Evolutionary conservation across 2,113 vertebrate genomes (phyloP).

Genomic region (Gadus macrocephalus): DNA sequence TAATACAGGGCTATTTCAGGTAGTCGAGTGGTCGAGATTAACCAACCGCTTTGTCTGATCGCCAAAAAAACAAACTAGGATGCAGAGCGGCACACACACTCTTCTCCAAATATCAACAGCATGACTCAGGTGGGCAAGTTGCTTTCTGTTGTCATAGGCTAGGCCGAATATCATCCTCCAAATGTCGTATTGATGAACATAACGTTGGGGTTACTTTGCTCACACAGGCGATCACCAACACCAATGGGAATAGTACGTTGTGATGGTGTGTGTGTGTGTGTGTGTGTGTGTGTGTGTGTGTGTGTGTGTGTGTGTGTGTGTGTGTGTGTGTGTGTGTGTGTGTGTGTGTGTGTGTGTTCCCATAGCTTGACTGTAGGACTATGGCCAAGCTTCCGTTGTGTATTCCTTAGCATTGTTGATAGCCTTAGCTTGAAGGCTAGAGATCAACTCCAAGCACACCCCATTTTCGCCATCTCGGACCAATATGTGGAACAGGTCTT

Average conservation of each 20-base stretch:
- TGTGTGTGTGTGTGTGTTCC: neutral
- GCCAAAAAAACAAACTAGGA: slow-evolving; percentile 10
- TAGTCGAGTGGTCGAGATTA: neutral
- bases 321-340: neutral
- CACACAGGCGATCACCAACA: too few relatives aligned
- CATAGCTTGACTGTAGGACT: slow-evolving; percentile 29
- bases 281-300: neutral
- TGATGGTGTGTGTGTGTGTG: too few relatives aligned
- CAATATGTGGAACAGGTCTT: slow-evolving; percentile 2
- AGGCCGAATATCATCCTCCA: too few relatives aligned
- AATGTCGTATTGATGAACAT: too few relatives aligned
- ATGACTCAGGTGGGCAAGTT: too few relatives aligned
- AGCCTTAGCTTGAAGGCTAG: slow-evolving; percentile 14
- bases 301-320: too few relatives aligned
- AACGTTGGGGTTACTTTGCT: too few relatives aligned
- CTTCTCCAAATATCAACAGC: too few relatives aligned
- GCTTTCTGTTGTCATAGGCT: too few relatives aligned
- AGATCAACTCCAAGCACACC: neutral
- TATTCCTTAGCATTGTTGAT: slow-evolving; percentile 24
- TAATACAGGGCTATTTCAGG: neutral
- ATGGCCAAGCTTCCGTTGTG: slow-evolving; percentile 25
- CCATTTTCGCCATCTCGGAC: neutral
- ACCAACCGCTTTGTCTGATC: slow-evolving; percentile 37
- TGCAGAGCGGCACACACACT: slow-evolving; percentile 2
- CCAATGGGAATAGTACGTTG: too few relatives aligned